phyloP scores from a whole-genome alignment of 2,888 invertebrate genomes.

The Nomada ruficornis region DNA sequence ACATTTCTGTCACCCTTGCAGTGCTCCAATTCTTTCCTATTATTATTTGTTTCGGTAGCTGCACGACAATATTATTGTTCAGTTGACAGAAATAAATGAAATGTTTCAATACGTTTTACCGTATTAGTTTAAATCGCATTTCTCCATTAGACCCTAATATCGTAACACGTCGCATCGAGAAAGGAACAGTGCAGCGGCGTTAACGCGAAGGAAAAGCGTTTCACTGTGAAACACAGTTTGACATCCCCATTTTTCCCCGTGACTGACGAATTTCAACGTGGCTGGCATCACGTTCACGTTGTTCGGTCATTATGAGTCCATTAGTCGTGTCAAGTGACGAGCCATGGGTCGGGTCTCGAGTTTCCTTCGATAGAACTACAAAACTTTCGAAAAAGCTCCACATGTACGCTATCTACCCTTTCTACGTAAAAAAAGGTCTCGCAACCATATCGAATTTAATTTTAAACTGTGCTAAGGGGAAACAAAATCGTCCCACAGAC shows the following conservation, averaged over 20 bases:
- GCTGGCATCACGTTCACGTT: slow-evolving; percentile 53
- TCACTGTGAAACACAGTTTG: not conserved
- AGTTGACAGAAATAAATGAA: too few relatives aligned
- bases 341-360: slow-evolving; percentile 46
- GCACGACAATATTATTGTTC: too few relatives aligned
- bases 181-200: not conserved
- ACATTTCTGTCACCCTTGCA: too few relatives aligned
- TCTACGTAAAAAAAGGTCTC: too few relatives aligned
- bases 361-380: slow-evolving; percentile 47
- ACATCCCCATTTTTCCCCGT: slow-evolving; percentile 28
- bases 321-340: slow-evolving; percentile 73
- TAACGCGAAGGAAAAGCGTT: not conserved
- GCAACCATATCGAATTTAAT: too few relatives aligned
- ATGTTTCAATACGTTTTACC: too few relatives aligned
- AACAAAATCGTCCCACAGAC: too few relatives aligned
- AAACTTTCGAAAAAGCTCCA: not conserved
- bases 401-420: too few relatives aligned
- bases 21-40: too few relatives aligned
- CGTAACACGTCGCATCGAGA: not conserved
- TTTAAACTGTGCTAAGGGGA: too few relatives aligned
- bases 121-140: not conserved
- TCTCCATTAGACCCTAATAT: not conserved
- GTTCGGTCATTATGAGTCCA: slow-evolving; percentile 74
- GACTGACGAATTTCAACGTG: slow-evolving; percentile 33
- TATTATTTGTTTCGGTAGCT: too few relatives aligned